Percentiles rank a stretch among this genome's conserved stretches.
Evolutionary conservation across 2,888 invertebrate species (phyloP).

Genomic region (Platynereis dumerilii): DNA sequence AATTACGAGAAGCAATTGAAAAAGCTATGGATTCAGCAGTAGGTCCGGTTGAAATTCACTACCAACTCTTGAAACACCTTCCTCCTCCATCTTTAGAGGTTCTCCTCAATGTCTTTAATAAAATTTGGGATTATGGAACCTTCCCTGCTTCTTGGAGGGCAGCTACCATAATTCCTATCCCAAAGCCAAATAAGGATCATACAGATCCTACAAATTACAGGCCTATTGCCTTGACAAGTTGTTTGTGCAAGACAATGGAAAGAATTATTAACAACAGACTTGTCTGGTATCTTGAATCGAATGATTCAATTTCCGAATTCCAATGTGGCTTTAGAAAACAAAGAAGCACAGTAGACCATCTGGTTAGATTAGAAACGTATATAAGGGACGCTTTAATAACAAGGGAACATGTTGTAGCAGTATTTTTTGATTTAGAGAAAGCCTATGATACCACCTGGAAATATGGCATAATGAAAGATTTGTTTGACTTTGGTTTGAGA

Average conservation of each 20-base stretch:
- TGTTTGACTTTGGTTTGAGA: constrained; percentile 31
- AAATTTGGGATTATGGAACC: constrained; percentile 27
- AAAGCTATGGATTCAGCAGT: not conserved
- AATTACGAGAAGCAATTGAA: not conserved
- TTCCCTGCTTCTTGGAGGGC: constrained; percentile 31
- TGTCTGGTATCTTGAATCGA: constrained; percentile 37
- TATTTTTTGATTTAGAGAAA: constrained; percentile 35
- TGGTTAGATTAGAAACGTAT: constrained; percentile 35
- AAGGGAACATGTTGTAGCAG: constrained; percentile 32
- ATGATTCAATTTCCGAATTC: constrained; percentile 28
- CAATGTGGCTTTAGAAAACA: constrained; percentile 37
- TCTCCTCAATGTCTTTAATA: constrained; percentile 24
- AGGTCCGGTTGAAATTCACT: constrained; percentile 8
- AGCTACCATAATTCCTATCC: constrained; percentile 34
- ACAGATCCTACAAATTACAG: constrained; percentile 38
- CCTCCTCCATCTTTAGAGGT: not conserved
- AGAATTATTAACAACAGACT: constrained; percentile 41
- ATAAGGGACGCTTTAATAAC: constrained; percentile 37
- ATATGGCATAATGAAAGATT: constrained; percentile 29
- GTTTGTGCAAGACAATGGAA: constrained; percentile 44
- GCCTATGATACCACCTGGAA: constrained; percentile 38
- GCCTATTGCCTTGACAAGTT: constrained; percentile 45
- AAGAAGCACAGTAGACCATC: constrained; percentile 30
- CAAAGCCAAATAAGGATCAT: constrained; percentile 35
- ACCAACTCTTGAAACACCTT: constrained; percentile 5